Percentiles rank a stretch among this genome's conserved stretches.
Evolutionary conservation across 2,113 vertebrate species (phyloP).

Genomic region (Columba livia): DNA sequence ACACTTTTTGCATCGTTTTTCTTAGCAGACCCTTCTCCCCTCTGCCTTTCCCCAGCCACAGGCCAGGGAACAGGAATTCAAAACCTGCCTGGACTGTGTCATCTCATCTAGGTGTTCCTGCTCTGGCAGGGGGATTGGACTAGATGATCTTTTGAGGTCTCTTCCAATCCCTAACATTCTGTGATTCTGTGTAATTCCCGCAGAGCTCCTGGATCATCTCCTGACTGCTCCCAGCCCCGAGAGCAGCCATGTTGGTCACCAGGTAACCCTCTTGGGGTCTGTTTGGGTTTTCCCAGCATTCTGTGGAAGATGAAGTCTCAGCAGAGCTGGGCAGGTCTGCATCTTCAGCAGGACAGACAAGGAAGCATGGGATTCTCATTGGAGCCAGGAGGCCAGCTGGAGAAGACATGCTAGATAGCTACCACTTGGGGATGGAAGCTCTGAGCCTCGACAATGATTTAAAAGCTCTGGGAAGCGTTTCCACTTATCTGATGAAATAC

Average conservation of each 20-base stretch:
- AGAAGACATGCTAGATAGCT: neutral
- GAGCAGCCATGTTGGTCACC: neutral
- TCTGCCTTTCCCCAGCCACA: neutral
- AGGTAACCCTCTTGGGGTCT: neutral
- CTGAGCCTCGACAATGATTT: neutral
- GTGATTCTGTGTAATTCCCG: neutral
- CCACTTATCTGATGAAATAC: neutral
- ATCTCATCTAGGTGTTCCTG: too few species aligned
- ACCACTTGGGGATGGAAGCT: accelerated
- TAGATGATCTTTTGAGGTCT: too few species aligned
- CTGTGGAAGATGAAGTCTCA: neutral
- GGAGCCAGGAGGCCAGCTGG: neutral
- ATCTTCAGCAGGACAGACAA: accelerated
- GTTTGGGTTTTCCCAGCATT: neutral
- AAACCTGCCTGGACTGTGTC: too few species aligned
- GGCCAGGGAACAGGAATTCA: neutral
- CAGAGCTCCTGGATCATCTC: neutral
- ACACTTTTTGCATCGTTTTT: neutral
- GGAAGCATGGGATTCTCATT: neutral
- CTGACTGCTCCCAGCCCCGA: neutral
- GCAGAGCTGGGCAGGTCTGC: neutral
- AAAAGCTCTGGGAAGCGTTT: neutral
- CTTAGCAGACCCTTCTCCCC: neutral
- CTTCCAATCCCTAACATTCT: too few species aligned
- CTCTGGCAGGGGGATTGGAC: too few species aligned